Evolutionary conservation across 2,113 vertebrate species (phyloP).

Genomic region (Heteronetta atricapilla): DNA sequence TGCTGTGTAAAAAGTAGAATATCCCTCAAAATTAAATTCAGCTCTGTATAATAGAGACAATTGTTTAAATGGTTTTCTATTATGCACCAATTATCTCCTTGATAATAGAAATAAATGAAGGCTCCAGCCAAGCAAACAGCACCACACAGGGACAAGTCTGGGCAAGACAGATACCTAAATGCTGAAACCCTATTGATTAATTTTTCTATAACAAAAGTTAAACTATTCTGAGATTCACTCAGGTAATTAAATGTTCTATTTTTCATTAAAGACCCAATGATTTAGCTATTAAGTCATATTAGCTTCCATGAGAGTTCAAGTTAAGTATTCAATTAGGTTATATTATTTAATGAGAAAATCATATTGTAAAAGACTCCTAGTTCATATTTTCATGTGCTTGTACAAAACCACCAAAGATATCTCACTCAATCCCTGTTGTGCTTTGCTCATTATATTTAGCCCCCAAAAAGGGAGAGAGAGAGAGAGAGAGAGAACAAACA

Average conservation of each 20-base stretch:
- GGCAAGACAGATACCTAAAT: background rate
- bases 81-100: background rate
- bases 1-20: background rate
- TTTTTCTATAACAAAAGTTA: conserved; percentile 30
- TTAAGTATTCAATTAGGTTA: conserved; percentile 1
- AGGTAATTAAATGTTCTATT: background rate
- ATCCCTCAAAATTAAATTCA: background rate
- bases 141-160: background rate
- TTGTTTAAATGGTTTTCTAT: conserved; percentile 26
- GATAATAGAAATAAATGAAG: background rate
- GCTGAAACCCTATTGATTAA: background rate
- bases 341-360: conserved; percentile 16
- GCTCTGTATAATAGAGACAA: background rate
- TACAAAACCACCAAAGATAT: background rate
- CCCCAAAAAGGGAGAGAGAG: background rate
- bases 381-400: background rate
- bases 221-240: background rate
- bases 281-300: background rate
- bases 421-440: background rate
- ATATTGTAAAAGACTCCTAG: background rate
- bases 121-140: background rate
- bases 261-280: background rate
- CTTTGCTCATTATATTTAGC: background rate
- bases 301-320: background rate
- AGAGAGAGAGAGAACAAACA: background rate